Conservation (phyloP, 2,797 vertebrate species). For the Urosaurus nigricauda region DNA sequence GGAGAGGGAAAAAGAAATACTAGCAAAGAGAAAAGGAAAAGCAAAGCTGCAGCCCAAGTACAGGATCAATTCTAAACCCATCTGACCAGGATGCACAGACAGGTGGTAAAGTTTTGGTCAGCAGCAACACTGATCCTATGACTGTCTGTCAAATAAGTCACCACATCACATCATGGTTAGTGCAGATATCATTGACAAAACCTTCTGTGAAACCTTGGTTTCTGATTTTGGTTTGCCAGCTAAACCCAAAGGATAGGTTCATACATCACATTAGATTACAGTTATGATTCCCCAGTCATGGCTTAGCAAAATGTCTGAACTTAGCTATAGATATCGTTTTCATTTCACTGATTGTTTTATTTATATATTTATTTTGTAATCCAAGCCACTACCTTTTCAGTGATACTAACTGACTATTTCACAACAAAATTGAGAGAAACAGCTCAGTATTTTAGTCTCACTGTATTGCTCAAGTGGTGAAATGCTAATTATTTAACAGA, state of each 20-base stretch:
- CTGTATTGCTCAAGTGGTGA: neutral
- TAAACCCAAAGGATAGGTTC: neutral
- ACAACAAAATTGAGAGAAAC: neutral
- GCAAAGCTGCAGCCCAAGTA: constrained; percentile 20
- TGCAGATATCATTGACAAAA: neutral
- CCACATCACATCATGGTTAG: neutral
- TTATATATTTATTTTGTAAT: constrained; percentile 13
- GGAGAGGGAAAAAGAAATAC: constrained; percentile 41
- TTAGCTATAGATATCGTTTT: neutral
- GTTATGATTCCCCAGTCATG: neutral
- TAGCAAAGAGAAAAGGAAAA: constrained; percentile 27
- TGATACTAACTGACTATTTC: constrained; percentile 3
- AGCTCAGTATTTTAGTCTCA: constrained; percentile 17
- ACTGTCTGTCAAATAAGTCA: neutral
- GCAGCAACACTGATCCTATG: neutral
- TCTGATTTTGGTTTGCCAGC: neutral
- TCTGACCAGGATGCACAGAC: neutral
- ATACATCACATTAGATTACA: neutral
- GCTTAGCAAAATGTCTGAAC: neutral
- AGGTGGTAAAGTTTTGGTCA: neutral
- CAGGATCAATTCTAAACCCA: constrained; percentile 10
- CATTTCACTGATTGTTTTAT: neutral
- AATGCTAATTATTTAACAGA: neutral
- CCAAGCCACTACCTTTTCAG: neutral
- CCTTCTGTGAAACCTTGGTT: neutral